Percentiles rank a stretch among this genome's conserved stretches.
phyloP scores from a whole-genome alignment of 2,888 invertebrate genomes.

The Macrophya annulata region DNA sequence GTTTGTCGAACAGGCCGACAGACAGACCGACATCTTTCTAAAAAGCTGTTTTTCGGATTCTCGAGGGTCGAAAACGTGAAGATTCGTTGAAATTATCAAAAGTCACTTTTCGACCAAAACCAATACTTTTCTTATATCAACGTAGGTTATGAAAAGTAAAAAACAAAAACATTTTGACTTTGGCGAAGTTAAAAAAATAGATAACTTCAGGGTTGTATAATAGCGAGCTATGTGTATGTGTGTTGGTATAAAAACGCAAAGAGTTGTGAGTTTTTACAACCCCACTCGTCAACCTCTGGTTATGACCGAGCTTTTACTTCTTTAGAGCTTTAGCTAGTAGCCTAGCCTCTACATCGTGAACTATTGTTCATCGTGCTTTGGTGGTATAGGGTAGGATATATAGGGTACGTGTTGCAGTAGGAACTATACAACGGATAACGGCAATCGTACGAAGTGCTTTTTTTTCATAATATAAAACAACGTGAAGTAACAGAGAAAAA shows the following conservation, averaged over 20 bases:
- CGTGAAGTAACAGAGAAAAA: neutral
- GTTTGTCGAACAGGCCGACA: no score
- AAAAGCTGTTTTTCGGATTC: no score
- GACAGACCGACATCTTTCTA: no score
- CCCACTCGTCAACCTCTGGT: constrained; percentile 44
- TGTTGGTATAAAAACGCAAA: neutral
- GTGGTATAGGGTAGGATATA: neutral
- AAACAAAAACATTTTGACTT: no score
- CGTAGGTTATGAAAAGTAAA: no score
- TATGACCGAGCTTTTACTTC: constrained; percentile 48
- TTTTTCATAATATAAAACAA: constrained; percentile 36
- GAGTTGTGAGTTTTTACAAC: constrained; percentile 30
- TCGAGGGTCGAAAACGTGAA: no score
- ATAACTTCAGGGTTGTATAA: neutral
- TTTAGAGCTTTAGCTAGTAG: constrained; percentile 9
- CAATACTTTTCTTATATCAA: no score
- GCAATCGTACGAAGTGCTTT: constrained; percentile 42
- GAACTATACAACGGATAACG: neutral
- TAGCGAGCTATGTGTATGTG: neutral
- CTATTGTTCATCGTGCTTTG: constrained; percentile 7
- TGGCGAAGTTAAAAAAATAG: no score
- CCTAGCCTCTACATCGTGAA: neutral
- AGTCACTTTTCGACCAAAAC: no score
- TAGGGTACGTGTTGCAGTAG: constrained; percentile 13
- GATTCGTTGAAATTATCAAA: no score